Base-by-base conservation (phyloP, 2,888 invertebrate species). In the Chymomyza caudatula region DNA sequence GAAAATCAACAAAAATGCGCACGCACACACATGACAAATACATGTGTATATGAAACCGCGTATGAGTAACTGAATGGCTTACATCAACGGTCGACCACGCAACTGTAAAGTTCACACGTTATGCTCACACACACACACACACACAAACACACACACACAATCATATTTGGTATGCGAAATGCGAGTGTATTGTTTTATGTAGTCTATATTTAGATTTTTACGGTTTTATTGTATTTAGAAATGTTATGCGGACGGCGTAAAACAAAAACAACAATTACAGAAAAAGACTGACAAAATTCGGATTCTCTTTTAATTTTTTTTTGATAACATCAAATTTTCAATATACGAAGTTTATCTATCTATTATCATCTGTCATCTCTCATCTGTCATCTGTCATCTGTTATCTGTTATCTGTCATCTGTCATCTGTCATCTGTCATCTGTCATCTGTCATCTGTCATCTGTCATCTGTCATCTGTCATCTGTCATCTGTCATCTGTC, bases 211-310 rank as follows among this genome's bases (percentile, higher is more conserved):
- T 83, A 86, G 84, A 81, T 85, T 81, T 11, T 85, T 73, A 75
- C 75, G 73, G 77, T 84, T 83, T 85, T 75, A 75, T 20, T 17
- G 77, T 85, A 80, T 75, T 77, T 75, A 77, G 83, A 75, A 73
- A 72, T 61, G 71, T 61, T 67, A 60, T 60, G 67, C 56, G 65
- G 66, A 67, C 19, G 52, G 47, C 60, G 25, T n/a, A 29, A 65
- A 55, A 60, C 54, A 66, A 56, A 63, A n/a, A n/a, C n/a, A n/a
- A n/a, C n/a, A n/a, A n/a, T n/a, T n/a, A n/a, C n/a, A n/a, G n/a
- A n/a, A n/a, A n/a, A n/a, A n/a, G n/a, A n/a, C n/a, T n/a, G n/a
- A n/a, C n/a, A n/a, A n/a, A n/a, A n/a, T n/a, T n/a, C n/a, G n/a
- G n/a, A n/a, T n/a, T n/a, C n/a, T n/a, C n/a, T n/a, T n/a, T n/a